A percentile compares a stretch with the other conserved stretches of the same genome.
phyloP scores from a whole-genome alignment of 2,113 vertebrate genomes.

The Oceanodroma tethys region DNA sequence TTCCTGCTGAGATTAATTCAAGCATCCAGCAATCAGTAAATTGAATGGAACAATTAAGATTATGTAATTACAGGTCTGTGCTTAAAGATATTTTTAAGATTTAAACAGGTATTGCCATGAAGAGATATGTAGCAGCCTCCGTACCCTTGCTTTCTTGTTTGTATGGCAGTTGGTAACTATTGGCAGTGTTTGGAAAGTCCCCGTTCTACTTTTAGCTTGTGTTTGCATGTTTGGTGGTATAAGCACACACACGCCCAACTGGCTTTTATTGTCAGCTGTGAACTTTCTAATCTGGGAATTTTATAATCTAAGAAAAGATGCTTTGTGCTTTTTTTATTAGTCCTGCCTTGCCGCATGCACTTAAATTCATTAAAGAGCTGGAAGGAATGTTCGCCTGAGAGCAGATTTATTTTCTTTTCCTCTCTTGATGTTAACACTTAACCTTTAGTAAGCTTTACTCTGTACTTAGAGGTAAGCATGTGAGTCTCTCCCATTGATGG shows the following conservation, averaged over 20 bases:
- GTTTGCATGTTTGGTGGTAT: neutral
- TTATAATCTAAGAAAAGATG: neutral
- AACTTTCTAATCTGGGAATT: neutral
- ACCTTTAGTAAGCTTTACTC: neutral
- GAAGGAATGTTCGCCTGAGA: neutral
- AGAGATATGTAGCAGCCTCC: accelerated
- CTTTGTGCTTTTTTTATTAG: neutral
- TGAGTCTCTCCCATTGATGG: neutral
- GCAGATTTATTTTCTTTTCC: neutral
- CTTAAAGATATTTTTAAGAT: neutral
- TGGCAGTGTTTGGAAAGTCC: neutral
- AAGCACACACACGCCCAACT: neutral
- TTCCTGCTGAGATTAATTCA: neutral
- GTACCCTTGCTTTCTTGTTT: neutral
- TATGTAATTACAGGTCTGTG: neutral
- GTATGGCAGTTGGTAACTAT: neutral
- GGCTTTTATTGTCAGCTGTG: neutral
- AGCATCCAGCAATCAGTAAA: neutral
- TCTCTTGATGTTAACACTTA: neutral
- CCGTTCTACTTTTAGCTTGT: neutral
- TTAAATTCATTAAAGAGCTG: neutral
- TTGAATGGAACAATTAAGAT: neutral
- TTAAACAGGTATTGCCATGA: neutral
- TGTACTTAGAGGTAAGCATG: neutral
- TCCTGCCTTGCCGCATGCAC: neutral